phyloP scores from a whole-genome alignment of 2,113 vertebrate genomes.

The Tetrao urogallus region DNA sequence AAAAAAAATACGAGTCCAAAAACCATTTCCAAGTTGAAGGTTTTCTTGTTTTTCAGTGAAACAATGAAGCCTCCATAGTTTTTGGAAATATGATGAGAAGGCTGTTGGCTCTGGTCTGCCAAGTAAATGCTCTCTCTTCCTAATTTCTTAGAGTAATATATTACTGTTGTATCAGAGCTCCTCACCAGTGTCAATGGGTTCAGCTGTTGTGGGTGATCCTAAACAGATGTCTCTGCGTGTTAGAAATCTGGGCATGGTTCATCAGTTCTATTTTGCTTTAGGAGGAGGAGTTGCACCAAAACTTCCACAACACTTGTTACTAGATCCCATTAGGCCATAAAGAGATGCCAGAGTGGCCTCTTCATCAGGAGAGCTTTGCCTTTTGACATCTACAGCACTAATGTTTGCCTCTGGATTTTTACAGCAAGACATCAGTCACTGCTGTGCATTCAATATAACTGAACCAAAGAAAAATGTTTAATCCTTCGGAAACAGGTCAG shows the following conservation, averaged over 20 bases:
- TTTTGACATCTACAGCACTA: not conserved
- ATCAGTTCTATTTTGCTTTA: not conserved
- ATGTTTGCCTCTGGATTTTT: not conserved
- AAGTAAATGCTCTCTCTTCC: not conserved
- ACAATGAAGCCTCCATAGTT: not conserved
- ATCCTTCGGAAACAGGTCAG: not conserved
- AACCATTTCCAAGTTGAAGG: not conserved
- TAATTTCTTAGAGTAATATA: not conserved
- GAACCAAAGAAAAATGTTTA: not conserved
- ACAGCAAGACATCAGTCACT: not conserved
- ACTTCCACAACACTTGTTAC: rapidly evolving
- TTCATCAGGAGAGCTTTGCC: not conserved
- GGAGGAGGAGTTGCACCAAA: not conserved
- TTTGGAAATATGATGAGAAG: not conserved
- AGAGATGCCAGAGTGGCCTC: not conserved
- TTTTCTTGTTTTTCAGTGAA: not conserved
- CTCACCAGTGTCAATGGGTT: not conserved
- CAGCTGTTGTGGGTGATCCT: not conserved
- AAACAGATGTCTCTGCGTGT: not conserved
- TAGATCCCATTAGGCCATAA: not conserved
- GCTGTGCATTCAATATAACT: not conserved
- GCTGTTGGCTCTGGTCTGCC: not conserved
- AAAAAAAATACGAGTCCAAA: not conserved
- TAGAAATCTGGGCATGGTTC: not conserved
- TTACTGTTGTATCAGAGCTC: not conserved